Evolutionary conservation across 2,113 vertebrate species (phyloP).

Genomic region (Planiliza haematocheilus): DNA sequence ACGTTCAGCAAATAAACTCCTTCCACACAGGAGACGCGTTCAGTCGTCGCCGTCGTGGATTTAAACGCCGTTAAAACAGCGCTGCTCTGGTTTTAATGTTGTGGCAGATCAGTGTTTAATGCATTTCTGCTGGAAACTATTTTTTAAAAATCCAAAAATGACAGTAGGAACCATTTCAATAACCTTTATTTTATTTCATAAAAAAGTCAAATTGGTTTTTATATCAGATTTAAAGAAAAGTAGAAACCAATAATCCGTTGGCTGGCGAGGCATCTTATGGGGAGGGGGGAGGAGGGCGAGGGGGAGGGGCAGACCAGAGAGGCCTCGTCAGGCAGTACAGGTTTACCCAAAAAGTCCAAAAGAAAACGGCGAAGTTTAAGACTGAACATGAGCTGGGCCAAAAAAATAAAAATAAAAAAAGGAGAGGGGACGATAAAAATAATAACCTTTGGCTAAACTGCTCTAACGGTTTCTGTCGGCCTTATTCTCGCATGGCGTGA

Average conservation of each 20-base stretch:
- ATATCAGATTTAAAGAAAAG: conserved; percentile 84
- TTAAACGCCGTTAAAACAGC: too few species aligned
- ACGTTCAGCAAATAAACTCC: too few species aligned
- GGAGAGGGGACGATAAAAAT: background rate
- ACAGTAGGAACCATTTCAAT: conserved; percentile 59
- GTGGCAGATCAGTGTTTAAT: too few species aligned
- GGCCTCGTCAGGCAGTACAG: conserved; percentile 36
- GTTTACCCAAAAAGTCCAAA: conserved; percentile 39
- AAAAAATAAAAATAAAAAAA: background rate
- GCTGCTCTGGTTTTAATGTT: too few species aligned
- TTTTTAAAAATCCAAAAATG: conserved; percentile 2
- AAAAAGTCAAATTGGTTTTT: conserved; percentile 83
- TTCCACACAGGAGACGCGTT: too few species aligned
- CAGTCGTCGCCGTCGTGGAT: too few species aligned
- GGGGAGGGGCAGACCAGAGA: conserved; percentile 20
- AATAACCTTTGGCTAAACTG: conserved; percentile 56
- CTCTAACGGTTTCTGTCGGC: conserved; percentile 10
- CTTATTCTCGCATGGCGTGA: conserved; percentile 32
- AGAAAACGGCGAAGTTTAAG: conserved; percentile 23
- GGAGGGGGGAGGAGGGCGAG: conserved; percentile 15
- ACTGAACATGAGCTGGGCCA: conserved; percentile 13
- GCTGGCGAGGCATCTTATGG: conserved; percentile 74
- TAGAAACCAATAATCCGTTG: conserved; percentile 76
- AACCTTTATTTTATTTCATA: conserved; percentile 85
- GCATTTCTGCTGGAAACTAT: too few species aligned